A percentile compares a stretch with the other conserved stretches of the same genome.
Evolutionary conservation across 2,888 invertebrate genomes (phyloP).

Genomic region (Actias luna): DNA sequence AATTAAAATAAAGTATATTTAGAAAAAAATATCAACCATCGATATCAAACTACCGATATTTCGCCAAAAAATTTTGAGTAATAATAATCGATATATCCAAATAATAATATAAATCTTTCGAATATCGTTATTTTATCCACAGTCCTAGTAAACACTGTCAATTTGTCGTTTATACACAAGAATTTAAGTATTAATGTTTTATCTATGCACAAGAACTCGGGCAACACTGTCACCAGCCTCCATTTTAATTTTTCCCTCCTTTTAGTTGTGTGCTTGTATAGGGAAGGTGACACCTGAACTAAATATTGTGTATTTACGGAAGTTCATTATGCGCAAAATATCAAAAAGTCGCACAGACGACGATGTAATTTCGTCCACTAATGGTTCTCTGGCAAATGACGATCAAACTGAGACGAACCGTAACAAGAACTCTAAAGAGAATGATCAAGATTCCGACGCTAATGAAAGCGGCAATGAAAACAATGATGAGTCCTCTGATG

Average conservation of each 20-base stretch:
- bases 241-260: conserved; percentile 34
- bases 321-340: conserved; percentile 66
- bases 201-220: not conserved
- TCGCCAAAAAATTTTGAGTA: no score
- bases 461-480: conserved; percentile 39
- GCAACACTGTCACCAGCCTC: conserved; percentile 1
- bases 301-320: conserved; percentile 40
- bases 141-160: no score
- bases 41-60: no score
- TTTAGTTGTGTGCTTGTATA: conserved; percentile 23
- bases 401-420: conserved; percentile 40
- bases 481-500: conserved; percentile 41
- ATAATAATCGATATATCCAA: no score
- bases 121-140: no score
- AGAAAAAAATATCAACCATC: no score
- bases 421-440: conserved; percentile 38
- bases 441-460: conserved; percentile 37
- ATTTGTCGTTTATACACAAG: no score
- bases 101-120: no score
- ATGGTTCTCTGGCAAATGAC: conserved; percentile 61
- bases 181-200: no score
- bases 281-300: conserved; percentile 9
- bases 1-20: no score
- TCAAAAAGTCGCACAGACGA: conserved; percentile 72
- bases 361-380: conserved; percentile 72